These are phyloP conservation scores for Delphinus delphis DNA, from an alignment of 2,113 vertebrate species.

Conservation along the genomic window DNA sequence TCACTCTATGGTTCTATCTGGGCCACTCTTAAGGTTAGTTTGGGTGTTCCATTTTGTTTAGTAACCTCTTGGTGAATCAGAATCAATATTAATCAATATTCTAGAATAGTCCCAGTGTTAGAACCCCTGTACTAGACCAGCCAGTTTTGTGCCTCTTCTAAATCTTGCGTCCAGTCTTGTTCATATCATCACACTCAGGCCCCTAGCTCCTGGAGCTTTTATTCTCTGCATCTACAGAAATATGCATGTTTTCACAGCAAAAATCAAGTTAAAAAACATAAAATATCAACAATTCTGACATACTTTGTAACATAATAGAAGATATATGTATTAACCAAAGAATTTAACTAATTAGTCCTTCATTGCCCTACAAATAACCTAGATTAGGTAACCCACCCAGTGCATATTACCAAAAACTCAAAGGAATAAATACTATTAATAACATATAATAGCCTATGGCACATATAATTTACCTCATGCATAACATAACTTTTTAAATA, in stretches of 20 bases:
- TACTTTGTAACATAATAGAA: neutral
- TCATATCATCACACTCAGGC: neutral
- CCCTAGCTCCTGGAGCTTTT: neutral
- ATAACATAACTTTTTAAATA: neutral
- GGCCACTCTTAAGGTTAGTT: neutral
- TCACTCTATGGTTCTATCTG: neutral
- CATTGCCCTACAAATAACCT: neutral
- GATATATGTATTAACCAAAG: neutral
- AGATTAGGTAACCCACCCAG: neutral
- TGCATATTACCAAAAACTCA: neutral
- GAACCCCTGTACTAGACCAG: neutral
- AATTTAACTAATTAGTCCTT: neutral
- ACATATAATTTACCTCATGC: neutral
- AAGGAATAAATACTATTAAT: neutral
- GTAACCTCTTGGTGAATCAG: neutral
- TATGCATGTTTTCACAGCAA: neutral
- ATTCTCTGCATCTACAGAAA: neutral
- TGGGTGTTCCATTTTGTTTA: neutral
- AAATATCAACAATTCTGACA: constrained; percentile 3
- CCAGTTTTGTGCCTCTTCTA: neutral
- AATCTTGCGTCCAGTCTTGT: neutral
- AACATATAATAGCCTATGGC: neutral
- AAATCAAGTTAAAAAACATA: neutral
- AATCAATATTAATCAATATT: neutral
- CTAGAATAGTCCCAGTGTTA: neutral